Evolutionary conservation across 2,888 invertebrate species (phyloP), one percentile per base, ranked within the genome.

Genomic region (Lithophane ornitopus): DNA sequence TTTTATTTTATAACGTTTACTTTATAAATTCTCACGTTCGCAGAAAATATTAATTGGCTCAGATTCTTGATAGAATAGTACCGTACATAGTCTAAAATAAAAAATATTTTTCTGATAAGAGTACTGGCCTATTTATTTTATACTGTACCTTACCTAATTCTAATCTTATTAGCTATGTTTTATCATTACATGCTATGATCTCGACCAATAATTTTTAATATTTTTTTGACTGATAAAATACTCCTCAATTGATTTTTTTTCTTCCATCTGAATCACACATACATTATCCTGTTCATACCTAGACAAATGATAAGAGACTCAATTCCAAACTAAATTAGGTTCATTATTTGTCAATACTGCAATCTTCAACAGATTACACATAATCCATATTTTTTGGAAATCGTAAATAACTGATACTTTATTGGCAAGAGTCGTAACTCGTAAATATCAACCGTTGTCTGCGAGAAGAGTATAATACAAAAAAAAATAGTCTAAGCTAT

Each of bases 391-490:
- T 86, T 86, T 90, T 86, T 71, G 85, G 83, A 88, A 90, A 84
- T 85, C 89, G 86, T 91, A 90, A 91, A 90, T 87, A 87, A 88
- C 84, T 75, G 81, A 85, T 86, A 82, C 76, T 90, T 91, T 91
- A 89, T 88, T 88, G 80, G 82, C 67, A 74, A 80, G 81, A 81
- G 85, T 88, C 90, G 77, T 91, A 91, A 81, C 85, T 88, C 90
- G 77, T 91, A 91, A 91, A 91, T 88, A 88, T 85, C 52, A 66
- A 69, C 79, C 74, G 80, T 70, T 87, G 87, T 86, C 85, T 81
- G 81, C 85, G 81, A 59, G 58, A 59, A 41, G 69, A 76, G 68
- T 76, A 71, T 66, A 76, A 81, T 39, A 73, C 78, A 67, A 74
- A 70, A 22, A 52, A 12, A 26, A 8, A 69, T n/a, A 85, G 73